These are phyloP conservation scores for Orthosia incerta DNA, from an alignment of 2,888 invertebrate genomes.

Conservation along the genomic window DNA sequence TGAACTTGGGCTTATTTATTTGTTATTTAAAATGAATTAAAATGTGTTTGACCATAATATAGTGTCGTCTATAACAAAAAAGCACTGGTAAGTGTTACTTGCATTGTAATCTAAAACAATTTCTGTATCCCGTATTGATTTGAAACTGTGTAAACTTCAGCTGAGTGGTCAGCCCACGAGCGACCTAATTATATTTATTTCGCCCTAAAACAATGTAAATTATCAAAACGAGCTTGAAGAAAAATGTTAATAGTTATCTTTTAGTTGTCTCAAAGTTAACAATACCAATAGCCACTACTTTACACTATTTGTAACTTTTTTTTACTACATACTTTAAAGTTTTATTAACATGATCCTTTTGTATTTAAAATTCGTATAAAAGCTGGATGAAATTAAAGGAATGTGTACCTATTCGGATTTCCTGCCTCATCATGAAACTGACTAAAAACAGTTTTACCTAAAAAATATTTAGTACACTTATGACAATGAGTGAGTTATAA, in stretches of 20 bases:
- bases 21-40: slow-evolving; percentile 54
- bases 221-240: not conserved
- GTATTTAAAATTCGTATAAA: no score
- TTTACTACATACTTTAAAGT: not conserved
- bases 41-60: slow-evolving; percentile 38
- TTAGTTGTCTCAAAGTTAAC: not conserved
- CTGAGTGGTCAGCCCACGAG: slow-evolving; percentile 51
- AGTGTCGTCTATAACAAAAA: slow-evolving; percentile 23
- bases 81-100: slow-evolving; percentile 66
- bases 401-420: not conserved
- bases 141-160: slow-evolving; percentile 48
- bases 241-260: not conserved
- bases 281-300: not conserved
- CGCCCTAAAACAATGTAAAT: not conserved
- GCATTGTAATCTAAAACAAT: not conserved
- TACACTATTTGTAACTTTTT: not conserved
- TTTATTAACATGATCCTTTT: slow-evolving; percentile 2
- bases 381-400: not conserved
- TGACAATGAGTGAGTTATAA: slow-evolving; percentile 13
- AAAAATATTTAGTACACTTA: not conserved
- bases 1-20: slow-evolving; percentile 26
- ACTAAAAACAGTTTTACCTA: not conserved
- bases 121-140: slow-evolving; percentile 13
- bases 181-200: slow-evolving; percentile 63
- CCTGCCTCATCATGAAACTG: not conserved